These are phyloP conservation scores for Eriocheir sinensis DNA, from an alignment of 1,140 invertebrate genomes.

Conservation along the genomic window DNA sequence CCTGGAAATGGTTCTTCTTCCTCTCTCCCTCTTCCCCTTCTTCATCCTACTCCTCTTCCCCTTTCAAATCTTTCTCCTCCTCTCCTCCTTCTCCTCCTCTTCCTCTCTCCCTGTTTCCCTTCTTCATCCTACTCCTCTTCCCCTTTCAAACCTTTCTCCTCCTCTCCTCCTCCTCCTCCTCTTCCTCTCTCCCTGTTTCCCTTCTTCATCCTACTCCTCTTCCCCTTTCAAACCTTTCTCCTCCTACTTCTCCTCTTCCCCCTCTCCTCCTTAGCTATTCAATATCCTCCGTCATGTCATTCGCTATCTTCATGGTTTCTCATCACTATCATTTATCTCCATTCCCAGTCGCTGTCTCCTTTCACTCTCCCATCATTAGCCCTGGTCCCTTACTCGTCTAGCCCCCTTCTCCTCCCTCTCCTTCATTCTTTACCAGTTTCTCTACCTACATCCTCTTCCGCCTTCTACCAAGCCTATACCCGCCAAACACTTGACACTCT, in stretches of 20 bases:
- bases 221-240: no score
- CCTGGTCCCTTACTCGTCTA: background rate
- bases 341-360: background rate
- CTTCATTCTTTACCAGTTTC: no score
- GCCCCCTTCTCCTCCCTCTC: background rate
- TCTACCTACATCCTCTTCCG: background rate
- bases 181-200: background rate
- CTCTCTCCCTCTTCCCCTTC: background rate
- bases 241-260: background rate
- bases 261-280: background rate
- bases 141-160: background rate
- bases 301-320: background rate
- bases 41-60: no score
- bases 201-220: background rate
- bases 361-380: background rate
- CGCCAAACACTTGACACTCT: no score
- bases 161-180: conserved; percentile 25
- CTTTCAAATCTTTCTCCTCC: background rate
- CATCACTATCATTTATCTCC: background rate
- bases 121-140: background rate
- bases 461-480: no score
- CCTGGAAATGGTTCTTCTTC: background rate
- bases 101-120: no score
- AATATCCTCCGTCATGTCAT: background rate
- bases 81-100: background rate